These are phyloP conservation scores for Pogonognathellus flavescens DNA, from an alignment of 1,140 invertebrate species.

Conservation along the genomic window DNA sequence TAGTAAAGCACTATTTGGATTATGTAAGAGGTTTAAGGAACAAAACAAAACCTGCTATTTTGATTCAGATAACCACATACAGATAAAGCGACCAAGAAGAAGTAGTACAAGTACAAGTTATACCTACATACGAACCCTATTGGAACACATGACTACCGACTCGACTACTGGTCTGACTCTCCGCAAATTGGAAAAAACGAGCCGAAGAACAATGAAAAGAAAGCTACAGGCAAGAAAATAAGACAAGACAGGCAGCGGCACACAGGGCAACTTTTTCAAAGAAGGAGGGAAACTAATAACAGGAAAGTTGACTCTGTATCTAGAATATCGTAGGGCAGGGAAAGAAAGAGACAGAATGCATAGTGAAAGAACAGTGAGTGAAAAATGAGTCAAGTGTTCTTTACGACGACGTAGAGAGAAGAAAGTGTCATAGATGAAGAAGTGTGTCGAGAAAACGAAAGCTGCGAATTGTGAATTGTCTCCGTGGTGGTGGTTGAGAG, in stretches of 20 bases:
- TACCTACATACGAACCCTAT: not conserved
- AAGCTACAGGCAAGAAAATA: constrained; percentile 46
- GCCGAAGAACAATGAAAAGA: constrained; percentile 6
- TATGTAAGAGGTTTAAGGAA: too few species aligned
- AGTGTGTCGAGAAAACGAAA: constrained; percentile 45
- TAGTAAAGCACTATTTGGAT: too few species aligned
- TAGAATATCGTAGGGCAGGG: constrained; percentile 2
- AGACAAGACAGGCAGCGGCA: constrained; percentile 27
- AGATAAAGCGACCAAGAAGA: not conserved
- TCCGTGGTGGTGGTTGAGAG: not conserved
- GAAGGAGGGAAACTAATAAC: constrained; percentile 46
- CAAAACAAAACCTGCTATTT: too few species aligned
- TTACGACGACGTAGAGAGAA: constrained; percentile 31
- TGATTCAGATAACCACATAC: not conserved
- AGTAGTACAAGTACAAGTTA: not conserved
- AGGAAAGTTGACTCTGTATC: constrained; percentile 38
- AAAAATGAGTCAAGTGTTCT: constrained; percentile 53
- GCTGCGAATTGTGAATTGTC: constrained; percentile 11
- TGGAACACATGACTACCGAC: not conserved
- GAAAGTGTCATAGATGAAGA: constrained; percentile 47
- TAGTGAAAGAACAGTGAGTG: constrained; percentile 31
- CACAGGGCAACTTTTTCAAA: constrained; percentile 29
- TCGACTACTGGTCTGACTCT: not conserved
- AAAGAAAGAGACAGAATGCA: constrained; percentile 29
- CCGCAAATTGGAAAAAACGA: constrained; percentile 44